A percentile compares a stretch with the other conserved stretches of the same genome.
Evolutionary conservation across 2,113 vertebrate species (phyloP).

Genomic region (Oreochromis tanganicae): DNA sequence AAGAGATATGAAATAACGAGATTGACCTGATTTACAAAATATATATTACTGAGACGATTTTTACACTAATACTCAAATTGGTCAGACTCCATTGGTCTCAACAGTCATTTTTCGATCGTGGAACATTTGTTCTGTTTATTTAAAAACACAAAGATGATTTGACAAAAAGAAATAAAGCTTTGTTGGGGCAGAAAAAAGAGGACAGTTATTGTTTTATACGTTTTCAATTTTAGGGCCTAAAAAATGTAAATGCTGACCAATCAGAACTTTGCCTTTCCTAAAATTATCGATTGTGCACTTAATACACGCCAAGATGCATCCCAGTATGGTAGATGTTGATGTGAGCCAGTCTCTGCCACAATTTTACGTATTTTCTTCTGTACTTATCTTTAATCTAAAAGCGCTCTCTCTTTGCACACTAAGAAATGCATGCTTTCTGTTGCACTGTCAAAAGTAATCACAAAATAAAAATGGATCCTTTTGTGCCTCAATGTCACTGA

Average conservation of each 20-base stretch:
- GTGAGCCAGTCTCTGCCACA: background rate
- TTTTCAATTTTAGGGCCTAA: background rate
- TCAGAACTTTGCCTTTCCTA: background rate
- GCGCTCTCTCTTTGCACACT: background rate
- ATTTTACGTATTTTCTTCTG: background rate
- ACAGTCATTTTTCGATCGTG: background rate
- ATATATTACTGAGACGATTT: background rate
- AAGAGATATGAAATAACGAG: rapidly evolving
- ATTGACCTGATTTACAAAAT: background rate
- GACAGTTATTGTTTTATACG: background rate
- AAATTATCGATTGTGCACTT: background rate
- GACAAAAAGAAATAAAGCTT: background rate
- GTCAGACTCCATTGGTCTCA: background rate
- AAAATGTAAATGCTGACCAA: background rate
- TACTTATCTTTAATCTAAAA: background rate
- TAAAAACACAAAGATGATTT: background rate
- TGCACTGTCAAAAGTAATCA: background rate
- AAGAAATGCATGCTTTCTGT: background rate
- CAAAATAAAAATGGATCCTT: background rate
- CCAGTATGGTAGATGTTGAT: background rate
- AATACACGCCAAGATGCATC: rapidly evolving
- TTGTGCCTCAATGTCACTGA: background rate
- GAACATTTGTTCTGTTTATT: background rate
- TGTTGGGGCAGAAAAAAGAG: background rate
- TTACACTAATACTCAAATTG: background rate